Evolutionary conservation across 2,113 vertebrate species (phyloP), one percentile per base, ranked within the genome.

Genomic region (Xiphophorus hellerii): DNA sequence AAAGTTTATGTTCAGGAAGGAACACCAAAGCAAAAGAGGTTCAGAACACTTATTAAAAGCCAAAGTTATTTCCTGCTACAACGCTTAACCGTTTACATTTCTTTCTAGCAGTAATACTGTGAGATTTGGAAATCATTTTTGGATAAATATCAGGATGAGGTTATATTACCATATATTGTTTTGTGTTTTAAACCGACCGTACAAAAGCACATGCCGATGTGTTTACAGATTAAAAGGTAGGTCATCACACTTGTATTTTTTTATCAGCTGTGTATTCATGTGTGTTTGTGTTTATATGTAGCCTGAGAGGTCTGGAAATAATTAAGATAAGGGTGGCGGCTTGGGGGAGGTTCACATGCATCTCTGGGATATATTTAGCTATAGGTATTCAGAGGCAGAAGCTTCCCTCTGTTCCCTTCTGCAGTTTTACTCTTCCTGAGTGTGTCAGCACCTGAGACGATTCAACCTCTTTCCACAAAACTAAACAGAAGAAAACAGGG

Each of bases 311-410:
- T 82, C 91, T 92, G 91, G 90, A 85, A 92, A 87, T 90, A 87
- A 92, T 92, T 90, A 91, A 91, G 90, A 92, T 92, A 91, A 90
- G 80, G 80, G 79, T 82, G 76, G 27, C 54, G 67, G 76, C 65
- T 58, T 44, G 29, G 82, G 81, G 80, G 67, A 44, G 78, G 68
- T 61, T 65, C 72, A 83, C 82, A 87, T 78, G 76, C 68, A 83
- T 87, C 84, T 70, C 80, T 30, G 31, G 70, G 79, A 80, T 92
- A 92, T 87, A 90, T 92, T 91, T 91, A 91, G 89, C 82, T 22
- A 12, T 78, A 86, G 82, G 63, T 77, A 77, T 87, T 92, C 78
- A 74, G 42, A 78, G 71, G 44, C 80, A 60, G 86, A 63, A 81
- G 80, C 30, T 31, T 70, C 86, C 69, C 70, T 74, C 64, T 61